Evolutionary conservation across 2,888 invertebrate species (phyloP).

Genomic region (Gandaritis pyraliata): DNA sequence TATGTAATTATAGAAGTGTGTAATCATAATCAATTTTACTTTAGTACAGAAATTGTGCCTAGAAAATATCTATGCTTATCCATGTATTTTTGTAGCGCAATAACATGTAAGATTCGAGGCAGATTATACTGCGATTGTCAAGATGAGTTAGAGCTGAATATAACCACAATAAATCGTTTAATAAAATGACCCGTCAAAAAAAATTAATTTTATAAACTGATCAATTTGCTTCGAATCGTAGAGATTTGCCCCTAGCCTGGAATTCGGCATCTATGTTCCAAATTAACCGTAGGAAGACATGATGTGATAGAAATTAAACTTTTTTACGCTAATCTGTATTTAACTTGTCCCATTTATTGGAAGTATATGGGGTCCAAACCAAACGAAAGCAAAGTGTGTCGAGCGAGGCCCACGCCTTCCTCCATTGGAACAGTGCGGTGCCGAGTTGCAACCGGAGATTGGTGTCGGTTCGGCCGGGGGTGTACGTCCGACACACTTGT

Average conservation of each 20-base stretch:
- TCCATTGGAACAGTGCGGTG: constrained; percentile 47
- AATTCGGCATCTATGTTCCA: constrained; percentile 79
- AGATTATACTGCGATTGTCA: constrained; percentile 45
- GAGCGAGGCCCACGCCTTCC: constrained; percentile 74
- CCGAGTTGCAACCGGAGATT: constrained; percentile 60
- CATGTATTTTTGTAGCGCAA: constrained; percentile 81
- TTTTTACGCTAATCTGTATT: constrained; percentile 75
- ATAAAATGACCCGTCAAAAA: constrained; percentile 15
- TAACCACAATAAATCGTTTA: constrained; percentile 32
- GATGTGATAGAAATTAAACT: constrained; percentile 83
- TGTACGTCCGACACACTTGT: constrained; percentile 69
- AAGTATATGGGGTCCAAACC: constrained; percentile 38
- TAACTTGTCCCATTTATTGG: constrained; percentile 45
- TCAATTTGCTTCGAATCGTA: constrained; percentile 72
- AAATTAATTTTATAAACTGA: constrained; percentile 23
- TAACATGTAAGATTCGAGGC: constrained; percentile 71
- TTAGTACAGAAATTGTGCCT: constrained; percentile 82
- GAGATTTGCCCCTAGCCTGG: constrained; percentile 70
- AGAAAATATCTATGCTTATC: constrained; percentile 76
- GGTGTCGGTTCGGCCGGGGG: constrained; percentile 57
- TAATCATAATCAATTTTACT: constrained; percentile 67
- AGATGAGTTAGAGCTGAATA: constrained; percentile 27
- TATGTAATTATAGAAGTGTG: constrained; percentile 72
- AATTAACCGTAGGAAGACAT: constrained; percentile 78
- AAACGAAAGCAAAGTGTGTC: constrained; percentile 52